phyloP scores from a whole-genome alignment of 2,113 vertebrate genomes.

The Thalassarche chlororhynchos region DNA sequence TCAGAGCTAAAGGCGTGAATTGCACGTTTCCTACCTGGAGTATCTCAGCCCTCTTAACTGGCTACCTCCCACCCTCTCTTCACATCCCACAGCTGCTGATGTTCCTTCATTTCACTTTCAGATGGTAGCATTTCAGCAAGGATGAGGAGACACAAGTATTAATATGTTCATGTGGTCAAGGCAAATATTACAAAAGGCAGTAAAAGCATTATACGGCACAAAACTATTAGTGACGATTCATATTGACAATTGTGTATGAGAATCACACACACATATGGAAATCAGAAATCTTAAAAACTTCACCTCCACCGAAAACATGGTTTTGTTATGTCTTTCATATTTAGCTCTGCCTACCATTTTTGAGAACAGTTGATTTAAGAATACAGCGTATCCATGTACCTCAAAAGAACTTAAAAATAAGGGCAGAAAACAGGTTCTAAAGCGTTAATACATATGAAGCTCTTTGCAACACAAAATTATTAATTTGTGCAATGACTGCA shows the following conservation, averaged over 20 bases:
- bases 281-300: not conserved
- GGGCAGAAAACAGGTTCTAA: not conserved
- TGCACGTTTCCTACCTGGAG: not conserved
- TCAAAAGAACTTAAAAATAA: not conserved
- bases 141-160: too few relatives aligned
- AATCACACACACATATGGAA: not conserved
- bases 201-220: not conserved
- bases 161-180: rapidly evolving
- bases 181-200: not conserved
- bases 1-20: rapidly evolving
- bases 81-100: not conserved
- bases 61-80: rapidly evolving
- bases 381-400: not conserved
- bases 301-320: not conserved
- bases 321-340: not conserved
- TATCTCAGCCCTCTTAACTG: rapidly evolving
- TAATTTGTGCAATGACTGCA: slow-evolving; percentile 38
- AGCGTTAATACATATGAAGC: not conserved
- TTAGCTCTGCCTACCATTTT: not conserved
- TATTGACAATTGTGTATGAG: not conserved
- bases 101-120: not conserved
- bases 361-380: not conserved
- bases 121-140: not conserved
- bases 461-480: not conserved
- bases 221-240: rapidly evolving